Evolutionary conservation across 2,888 invertebrate genomes (phyloP), one percentile per base, ranked within the genome.

Genomic region (Spialia ferax): DNA sequence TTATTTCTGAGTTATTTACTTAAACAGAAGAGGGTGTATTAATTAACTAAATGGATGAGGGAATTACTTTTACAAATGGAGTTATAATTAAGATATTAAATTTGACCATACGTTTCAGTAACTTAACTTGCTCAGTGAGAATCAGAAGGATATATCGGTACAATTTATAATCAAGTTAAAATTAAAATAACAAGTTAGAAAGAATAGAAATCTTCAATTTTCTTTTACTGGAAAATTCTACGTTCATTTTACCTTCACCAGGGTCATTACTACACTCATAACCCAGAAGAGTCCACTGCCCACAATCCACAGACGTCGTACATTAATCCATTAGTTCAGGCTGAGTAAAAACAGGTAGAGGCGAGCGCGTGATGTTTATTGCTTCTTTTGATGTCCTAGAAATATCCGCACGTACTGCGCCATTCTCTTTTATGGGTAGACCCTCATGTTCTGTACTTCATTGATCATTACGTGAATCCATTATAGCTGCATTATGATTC

Each of bases 321-420:
- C 65, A 65, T 65, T 65, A 59, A 50, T 72, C 67, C 67, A 72
- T 72, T 70, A 69, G 69, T 64, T 69, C 70, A 29, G 48, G 50
- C 48, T 70, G 72, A 74, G 70, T 68, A 57, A 73, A 73, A 69
- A 70, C 74, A 73, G 74, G 70, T 55, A 66, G 65, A 63, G 63
- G 59, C 60, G 56, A 60, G 65, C 63, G 63, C 48, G 35, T 50
- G 22, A 63, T 66, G 71, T 75, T 74, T 73, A 75, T 73, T n/a
- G 55, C 48, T 52, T 23, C 70, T 63, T 75, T 75, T 75, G 73
- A 75, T 71, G 71, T 73, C 65, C 63, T 64, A 64, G 26, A 73
- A 70, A 71, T 71, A 73, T 59, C 35, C 38, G 22, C 50, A 22
- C 50, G 61, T 61, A 50, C 64, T 50, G 52, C 8, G 56, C 45